These are phyloP conservation scores for Campoletis sonorensis DNA, from an alignment of 1,140 invertebrate genomes.

Conservation along the genomic window DNA sequence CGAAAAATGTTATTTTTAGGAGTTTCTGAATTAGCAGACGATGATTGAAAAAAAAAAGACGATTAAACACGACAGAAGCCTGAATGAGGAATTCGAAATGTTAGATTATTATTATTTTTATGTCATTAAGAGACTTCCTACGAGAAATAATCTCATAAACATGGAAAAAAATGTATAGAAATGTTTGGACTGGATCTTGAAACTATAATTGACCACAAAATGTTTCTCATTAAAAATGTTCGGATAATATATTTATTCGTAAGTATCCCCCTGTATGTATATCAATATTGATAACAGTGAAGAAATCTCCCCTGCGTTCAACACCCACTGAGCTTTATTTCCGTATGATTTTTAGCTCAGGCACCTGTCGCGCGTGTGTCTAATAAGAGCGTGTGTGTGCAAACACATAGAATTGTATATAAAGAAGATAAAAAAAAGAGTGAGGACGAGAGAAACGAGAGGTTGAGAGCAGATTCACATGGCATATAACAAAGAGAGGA, in stretches of 20 bases:
- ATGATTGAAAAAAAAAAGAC: background rate
- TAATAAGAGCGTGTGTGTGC: conserved; percentile 47
- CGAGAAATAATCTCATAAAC: no score
- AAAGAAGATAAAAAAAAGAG: conserved; percentile 40
- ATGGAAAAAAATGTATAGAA: no score
- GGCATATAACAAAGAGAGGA: conserved; percentile 26
- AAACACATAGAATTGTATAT: conserved; percentile 35
- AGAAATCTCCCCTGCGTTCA: background rate
- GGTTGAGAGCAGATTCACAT: conserved; percentile 40
- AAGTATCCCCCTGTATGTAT: background rate
- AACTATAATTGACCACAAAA: no score
- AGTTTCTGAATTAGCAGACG: background rate
- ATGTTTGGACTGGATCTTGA: no score
- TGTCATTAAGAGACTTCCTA: background rate
- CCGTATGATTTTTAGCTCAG: conserved; percentile 53
- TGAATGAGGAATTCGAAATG: background rate
- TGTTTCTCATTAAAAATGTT: no score
- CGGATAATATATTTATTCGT: no score
- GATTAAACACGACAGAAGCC: background rate
- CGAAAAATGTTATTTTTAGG: background rate
- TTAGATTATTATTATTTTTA: background rate
- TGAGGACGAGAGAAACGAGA: conserved; percentile 28
- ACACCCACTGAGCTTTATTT: conserved; percentile 46
- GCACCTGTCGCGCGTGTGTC: conserved; percentile 68
- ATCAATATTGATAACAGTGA: background rate